These are phyloP conservation scores for Hydraecia micacea DNA, from an alignment of 2,888 invertebrate genomes.

Conservation along the genomic window DNA sequence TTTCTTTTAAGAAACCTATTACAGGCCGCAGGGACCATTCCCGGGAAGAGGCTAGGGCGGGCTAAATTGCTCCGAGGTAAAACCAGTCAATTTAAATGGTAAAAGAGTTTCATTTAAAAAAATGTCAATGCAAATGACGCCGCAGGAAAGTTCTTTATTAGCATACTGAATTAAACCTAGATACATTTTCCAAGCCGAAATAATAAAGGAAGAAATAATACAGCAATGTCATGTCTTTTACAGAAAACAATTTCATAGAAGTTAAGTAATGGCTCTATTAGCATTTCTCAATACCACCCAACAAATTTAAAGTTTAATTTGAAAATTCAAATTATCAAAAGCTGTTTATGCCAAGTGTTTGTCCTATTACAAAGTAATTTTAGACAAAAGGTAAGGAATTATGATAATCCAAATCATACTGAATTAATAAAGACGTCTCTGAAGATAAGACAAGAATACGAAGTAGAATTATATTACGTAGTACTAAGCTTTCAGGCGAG, in stretches of 20 bases:
- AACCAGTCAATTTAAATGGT: slow-evolving; percentile 87
- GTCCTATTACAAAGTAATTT: slow-evolving; percentile 72
- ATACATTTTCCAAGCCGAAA: slow-evolving; percentile 43
- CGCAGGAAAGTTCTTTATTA: slow-evolving; percentile 64
- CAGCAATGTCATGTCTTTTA: slow-evolving; percentile 17
- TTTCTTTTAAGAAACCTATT: slow-evolving; percentile 87
- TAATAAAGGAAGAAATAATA: slow-evolving; percentile 38
- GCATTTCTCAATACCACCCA: slow-evolving; percentile 45
- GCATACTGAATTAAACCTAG: slow-evolving; percentile 62
- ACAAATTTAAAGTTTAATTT: slow-evolving; percentile 57
- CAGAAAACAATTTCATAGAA: slow-evolving; percentile 23
- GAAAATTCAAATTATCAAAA: slow-evolving; percentile 67
- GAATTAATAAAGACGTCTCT: slow-evolving; percentile 71
- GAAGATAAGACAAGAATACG: slow-evolving; percentile 58
- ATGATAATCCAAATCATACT: slow-evolving; percentile 73
- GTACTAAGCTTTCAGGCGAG: slow-evolving; percentile 60
- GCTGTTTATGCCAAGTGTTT: slow-evolving; percentile 69
- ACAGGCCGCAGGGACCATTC: slow-evolving; percentile 85
- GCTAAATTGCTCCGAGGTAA: slow-evolving; percentile 84
- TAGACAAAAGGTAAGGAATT: slow-evolving; percentile 70
- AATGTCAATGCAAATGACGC: slow-evolving; percentile 81
- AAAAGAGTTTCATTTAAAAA: slow-evolving; percentile 84
- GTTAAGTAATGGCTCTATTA: slow-evolving; percentile 28
- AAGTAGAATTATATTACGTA: slow-evolving; percentile 62
- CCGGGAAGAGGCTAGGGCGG: slow-evolving; percentile 74